A percentile compares a stretch with the other conserved stretches of the same genome.
phyloP scores from a whole-genome alignment of 2,797 vertebrate genomes.

The Sebastes taczanowskii region DNA sequence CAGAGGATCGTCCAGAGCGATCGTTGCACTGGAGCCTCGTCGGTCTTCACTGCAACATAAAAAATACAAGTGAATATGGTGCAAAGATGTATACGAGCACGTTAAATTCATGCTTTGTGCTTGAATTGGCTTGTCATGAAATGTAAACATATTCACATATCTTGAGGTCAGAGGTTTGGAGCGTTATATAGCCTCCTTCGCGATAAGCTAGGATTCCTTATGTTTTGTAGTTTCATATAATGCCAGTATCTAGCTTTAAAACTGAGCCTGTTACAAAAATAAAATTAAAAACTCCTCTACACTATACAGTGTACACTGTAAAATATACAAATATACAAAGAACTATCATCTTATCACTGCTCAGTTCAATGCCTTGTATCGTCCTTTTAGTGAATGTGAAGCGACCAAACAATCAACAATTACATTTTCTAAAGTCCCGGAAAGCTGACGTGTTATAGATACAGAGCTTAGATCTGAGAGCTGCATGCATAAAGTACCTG shows the following conservation, averaged over 20 bases:
- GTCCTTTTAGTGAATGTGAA: not conserved
- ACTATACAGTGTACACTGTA: not conserved
- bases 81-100: not conserved
- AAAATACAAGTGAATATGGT: not conserved
- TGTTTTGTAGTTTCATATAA: no score
- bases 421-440: not conserved
- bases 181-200: no score
- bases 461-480: not conserved
- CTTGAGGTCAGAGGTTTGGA: no score
- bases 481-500: slow-evolving; percentile 52
- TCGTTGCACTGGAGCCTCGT: slow-evolving; percentile 87
- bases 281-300: not conserved
- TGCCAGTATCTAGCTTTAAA: no score
- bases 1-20: slow-evolving; percentile 87
- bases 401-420: not conserved
- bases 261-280: fast-evolving
- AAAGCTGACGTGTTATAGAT: not conserved
- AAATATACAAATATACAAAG: not conserved
- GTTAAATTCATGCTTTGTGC: not conserved
- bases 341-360: not conserved
- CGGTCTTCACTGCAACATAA: slow-evolving; percentile 76
- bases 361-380: not conserved
- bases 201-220: no score
- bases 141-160: not conserved
- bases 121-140: not conserved